Evolutionary conservation across 1,140 invertebrate genomes (phyloP), one percentile per base, ranked within the genome.

Genomic region (Bombus affinis): DNA sequence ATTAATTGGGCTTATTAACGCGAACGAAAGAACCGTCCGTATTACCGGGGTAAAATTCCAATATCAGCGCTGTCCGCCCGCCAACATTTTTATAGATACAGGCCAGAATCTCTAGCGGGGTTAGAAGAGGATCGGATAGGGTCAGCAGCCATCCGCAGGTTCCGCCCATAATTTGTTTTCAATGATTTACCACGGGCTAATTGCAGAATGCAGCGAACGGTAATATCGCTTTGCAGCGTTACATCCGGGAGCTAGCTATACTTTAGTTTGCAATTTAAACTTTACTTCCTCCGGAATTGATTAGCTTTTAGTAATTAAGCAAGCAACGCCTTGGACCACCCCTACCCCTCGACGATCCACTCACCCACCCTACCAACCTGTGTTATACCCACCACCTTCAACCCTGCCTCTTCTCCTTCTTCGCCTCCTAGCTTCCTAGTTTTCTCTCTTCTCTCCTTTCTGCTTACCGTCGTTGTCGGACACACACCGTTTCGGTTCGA

Each of bases 181-280:
- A 95, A 95, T 95, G 94, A 95, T 95, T 95, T 94, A 95, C 93
- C 94, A 93, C 88, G 91, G 92, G 94, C 94, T 95, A 95, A 95
- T 95, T 94, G 94, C 94, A 95, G 94, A 95, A 95, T 95, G 94
- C 94, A 95, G 93, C 92, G 94, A 91, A 92, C 93, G 91, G 94
- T 95, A 94, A 95, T 95, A 95, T 94, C 93, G 94, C 94, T 94
- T 94, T 94, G 93, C 93, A 93, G 92, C 87, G 92, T 93, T 94
- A 94, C 92, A 90, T 93, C 87, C 91, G 91, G 92, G 89, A 89
- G 92, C 84, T 93, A 91, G 94, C 94, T 95, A 95, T 95, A 95
- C 95, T 95, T 95, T 95, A 95, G 94, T 95, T 95, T 95, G 95
- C 94, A 95, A 95, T 95, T 95, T 95, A 95, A 95, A 95, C 95